Evolutionary conservation across 1,140 invertebrate genomes (phyloP).

Genomic region (Drosophila sturtevanti): DNA sequence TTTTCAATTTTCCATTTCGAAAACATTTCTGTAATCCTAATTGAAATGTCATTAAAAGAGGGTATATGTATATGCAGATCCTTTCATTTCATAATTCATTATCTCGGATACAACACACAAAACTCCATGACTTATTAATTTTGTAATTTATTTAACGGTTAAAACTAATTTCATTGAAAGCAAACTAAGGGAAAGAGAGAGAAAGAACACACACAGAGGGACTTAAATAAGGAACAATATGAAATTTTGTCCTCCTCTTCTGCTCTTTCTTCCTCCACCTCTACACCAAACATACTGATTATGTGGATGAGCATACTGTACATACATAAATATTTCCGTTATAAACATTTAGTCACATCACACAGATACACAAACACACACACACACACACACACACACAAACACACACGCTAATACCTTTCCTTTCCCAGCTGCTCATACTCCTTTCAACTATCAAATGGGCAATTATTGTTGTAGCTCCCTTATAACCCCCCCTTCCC

Average conservation of each 20-base stretch:
- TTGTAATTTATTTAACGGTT: constrained; percentile 44
- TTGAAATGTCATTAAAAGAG: too few species aligned
- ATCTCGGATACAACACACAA: neutral
- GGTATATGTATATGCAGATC: neutral
- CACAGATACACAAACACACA: too few species aligned
- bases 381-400: constrained; percentile 21
- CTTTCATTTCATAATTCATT: neutral
- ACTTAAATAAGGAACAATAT: neutral
- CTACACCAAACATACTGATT: constrained; percentile 35
- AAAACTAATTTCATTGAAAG: constrained; percentile 71
- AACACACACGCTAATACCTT: constrained; percentile 21
- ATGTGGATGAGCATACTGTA: constrained; percentile 42
- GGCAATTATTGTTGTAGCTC: constrained; percentile 64
- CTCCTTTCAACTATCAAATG: constrained; percentile 26
- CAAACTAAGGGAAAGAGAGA: constrained; percentile 29
- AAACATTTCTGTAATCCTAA: too few species aligned
- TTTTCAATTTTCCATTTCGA: too few species aligned
- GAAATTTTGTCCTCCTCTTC: neutral
- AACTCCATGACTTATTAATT: constrained; percentile 7
- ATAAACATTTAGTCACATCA: too few species aligned
- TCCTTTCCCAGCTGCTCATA: constrained; percentile 1
- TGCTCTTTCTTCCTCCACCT: neutral
- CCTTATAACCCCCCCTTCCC: constrained; percentile 10
- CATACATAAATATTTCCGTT: constrained; percentile 10
- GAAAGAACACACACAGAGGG: constrained; percentile 16